Conservation (phyloP, 2,797 vertebrate genomes). For the Amazonetta brasiliensis region DNA sequence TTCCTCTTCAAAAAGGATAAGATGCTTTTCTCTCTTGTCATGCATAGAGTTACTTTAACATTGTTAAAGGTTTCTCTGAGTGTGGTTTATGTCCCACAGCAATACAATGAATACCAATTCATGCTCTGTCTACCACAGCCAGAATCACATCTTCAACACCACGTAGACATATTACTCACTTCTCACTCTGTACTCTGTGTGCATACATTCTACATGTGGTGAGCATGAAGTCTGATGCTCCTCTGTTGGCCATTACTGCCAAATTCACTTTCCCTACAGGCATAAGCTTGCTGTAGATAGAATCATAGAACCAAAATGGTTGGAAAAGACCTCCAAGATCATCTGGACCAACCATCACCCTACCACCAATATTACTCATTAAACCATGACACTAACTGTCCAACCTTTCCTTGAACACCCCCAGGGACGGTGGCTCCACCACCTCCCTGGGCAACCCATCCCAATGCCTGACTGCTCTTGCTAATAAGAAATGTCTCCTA, state of each 20-base stretch:
- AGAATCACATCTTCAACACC: not conserved
- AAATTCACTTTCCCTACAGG: not conserved
- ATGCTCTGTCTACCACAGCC: rapidly evolving
- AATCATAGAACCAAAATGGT: too few relatives aligned
- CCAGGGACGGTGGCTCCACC: too few relatives aligned
- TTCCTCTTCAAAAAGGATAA: not conserved
- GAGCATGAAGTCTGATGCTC: not conserved
- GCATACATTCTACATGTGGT: rapidly evolving
- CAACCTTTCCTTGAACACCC: too few relatives aligned
- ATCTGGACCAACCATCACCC: too few relatives aligned
- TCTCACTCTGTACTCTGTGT: not conserved
- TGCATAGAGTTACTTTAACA: not conserved
- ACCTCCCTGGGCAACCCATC: too few relatives aligned
- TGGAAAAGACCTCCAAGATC: too few relatives aligned
- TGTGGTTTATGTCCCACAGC: not conserved
- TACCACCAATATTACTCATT: too few relatives aligned
- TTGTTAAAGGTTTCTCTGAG: not conserved
- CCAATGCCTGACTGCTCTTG: too few relatives aligned
- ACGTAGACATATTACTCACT: rapidly evolving
- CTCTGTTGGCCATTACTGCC: not conserved
- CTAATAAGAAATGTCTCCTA: too few relatives aligned
- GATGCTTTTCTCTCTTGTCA: not conserved
- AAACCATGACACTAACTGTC: too few relatives aligned
- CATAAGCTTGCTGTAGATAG: not conserved
- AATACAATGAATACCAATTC: not conserved